phyloP scores from a whole-genome alignment of 2,888 invertebrate species.

The Chymomyza amoena region DNA sequence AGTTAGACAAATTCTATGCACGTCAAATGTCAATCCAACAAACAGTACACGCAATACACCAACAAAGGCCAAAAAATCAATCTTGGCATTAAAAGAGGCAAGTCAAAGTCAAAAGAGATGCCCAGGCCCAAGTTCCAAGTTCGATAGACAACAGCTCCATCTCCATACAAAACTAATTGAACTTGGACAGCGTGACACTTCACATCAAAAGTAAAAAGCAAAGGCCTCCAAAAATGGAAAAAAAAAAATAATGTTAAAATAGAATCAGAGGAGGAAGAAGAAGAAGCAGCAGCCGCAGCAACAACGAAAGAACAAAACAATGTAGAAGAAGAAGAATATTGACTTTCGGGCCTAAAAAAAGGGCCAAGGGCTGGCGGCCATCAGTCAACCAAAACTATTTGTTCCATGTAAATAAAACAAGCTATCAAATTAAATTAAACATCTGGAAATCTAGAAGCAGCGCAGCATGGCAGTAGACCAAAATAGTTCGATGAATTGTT shows the following conservation, averaged over 20 bases:
- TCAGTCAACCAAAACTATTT: slow-evolving; percentile 60
- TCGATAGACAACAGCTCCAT: slow-evolving; percentile 38
- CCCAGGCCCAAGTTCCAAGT: slow-evolving; percentile 43
- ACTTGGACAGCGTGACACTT: slow-evolving; percentile 74
- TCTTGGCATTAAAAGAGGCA: slow-evolving; percentile 59
- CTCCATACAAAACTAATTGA: slow-evolving; percentile 70
- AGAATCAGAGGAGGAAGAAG: slow-evolving; percentile 10
- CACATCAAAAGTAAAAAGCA: slow-evolving; percentile 36
- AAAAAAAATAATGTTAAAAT: background rate
- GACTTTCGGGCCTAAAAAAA: too few species aligned
- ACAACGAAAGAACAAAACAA: slow-evolving; percentile 16
- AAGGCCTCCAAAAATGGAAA: slow-evolving; percentile 6
- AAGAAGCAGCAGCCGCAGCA: background rate
- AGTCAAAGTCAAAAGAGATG: slow-evolving; percentile 16
- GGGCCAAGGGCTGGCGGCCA: slow-evolving; percentile 30
- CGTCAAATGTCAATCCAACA: slow-evolving; percentile 69
- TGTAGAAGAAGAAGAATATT: background rate
- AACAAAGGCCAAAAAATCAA: slow-evolving; percentile 58
- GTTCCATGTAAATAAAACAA: slow-evolving; percentile 68
- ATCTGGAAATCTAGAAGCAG: too few species aligned
- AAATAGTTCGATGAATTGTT: slow-evolving; percentile 21
- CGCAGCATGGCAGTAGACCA: slow-evolving; percentile 46
- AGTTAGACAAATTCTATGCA: slow-evolving; percentile 72
- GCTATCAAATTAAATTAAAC: slow-evolving; percentile 66
- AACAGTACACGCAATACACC: slow-evolving; percentile 30